phyloP scores from a whole-genome alignment of 2,797 vertebrate species.

The Chelon labrosus region DNA sequence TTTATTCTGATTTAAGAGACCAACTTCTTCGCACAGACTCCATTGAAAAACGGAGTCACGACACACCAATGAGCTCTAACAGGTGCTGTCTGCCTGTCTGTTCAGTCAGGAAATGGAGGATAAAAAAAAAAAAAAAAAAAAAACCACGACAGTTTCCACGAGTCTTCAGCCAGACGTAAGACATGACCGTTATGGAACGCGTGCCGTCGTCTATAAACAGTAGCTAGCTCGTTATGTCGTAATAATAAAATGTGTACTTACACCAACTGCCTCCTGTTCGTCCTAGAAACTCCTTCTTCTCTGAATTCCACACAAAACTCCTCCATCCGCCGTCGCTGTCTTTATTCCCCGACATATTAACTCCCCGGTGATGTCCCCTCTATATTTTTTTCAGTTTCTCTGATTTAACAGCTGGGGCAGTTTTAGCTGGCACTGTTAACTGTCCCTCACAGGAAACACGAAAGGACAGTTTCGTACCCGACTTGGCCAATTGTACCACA shows the following conservation, averaged over 20 bases:
- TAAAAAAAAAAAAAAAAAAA: background rate
- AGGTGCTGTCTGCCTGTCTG: slow-evolving; percentile 77
- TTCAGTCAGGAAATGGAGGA: slow-evolving; percentile 45
- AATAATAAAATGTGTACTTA: slow-evolving; percentile 82
- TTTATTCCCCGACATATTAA: slow-evolving; percentile 92
- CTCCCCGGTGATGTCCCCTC: slow-evolving; percentile 46
- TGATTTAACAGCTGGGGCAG: slow-evolving; percentile 8
- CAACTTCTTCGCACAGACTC: slow-evolving; percentile 56
- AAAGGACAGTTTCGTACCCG: slow-evolving; percentile 82
- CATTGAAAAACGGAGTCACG: slow-evolving; percentile 76
- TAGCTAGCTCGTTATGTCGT: background rate
- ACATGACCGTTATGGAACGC: too few species aligned
- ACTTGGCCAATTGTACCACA: slow-evolving; percentile 74
- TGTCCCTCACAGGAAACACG: slow-evolving; percentile 64
- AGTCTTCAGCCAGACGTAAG: too few species aligned
- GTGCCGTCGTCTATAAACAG: background rate
- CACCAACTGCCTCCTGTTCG: slow-evolving; percentile 95
- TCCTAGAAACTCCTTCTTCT: slow-evolving; percentile 95
- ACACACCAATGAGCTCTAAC: slow-evolving; percentile 79
- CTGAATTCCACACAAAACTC: slow-evolving; percentile 96
- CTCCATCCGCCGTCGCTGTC: slow-evolving; percentile 93
- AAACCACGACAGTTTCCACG: background rate
- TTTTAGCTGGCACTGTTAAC: slow-evolving; percentile 42
- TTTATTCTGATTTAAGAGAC: slow-evolving; percentile 5
- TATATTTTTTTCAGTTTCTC: background rate